A percentile compares a stretch with the other conserved stretches of the same genome.
phyloP scores from a whole-genome alignment of 2,797 vertebrate species.

The Acipenser transmontanus region DNA sequence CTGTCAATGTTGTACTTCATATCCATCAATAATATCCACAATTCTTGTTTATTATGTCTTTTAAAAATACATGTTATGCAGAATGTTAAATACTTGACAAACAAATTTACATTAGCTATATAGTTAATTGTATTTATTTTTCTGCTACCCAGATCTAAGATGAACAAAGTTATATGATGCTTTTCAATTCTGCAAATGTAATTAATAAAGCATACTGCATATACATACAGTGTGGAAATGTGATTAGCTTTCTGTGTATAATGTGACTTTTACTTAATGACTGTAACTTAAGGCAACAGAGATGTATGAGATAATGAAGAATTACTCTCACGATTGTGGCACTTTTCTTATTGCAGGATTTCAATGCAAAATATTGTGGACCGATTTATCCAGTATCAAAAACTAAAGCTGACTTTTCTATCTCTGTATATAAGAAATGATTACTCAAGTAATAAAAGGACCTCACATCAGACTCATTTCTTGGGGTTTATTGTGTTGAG shows the following conservation, averaged over 20 bases:
- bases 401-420: not conserved
- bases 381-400: not conserved
- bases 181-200: slow-evolving; percentile 41
- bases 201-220: slow-evolving; percentile 5
- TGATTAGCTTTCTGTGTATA: slow-evolving; percentile 1
- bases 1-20: slow-evolving; percentile 27
- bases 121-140: slow-evolving; percentile 29
- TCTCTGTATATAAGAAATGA: not conserved
- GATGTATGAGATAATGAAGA: not conserved
- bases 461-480: not conserved
- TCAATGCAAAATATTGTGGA: not conserved
- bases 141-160: slow-evolving; percentile 41
- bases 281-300: not conserved
- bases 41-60: slow-evolving; percentile 12
- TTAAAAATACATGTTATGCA: slow-evolving; percentile 13
- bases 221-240: slow-evolving; percentile 2
- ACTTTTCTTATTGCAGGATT: not conserved
- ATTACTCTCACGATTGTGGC: not conserved
- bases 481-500: not conserved
- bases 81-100: slow-evolving; percentile 18
- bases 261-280: not conserved
- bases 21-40: slow-evolving; percentile 1
- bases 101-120: slow-evolving; percentile 30
- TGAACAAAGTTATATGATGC: slow-evolving; percentile 19
- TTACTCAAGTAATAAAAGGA: not conserved